A percentile compares a stretch with the other conserved stretches of the same genome.
Conservation (phyloP, 2,888 invertebrate species). For the Rhorus exstirpatorius region DNA sequence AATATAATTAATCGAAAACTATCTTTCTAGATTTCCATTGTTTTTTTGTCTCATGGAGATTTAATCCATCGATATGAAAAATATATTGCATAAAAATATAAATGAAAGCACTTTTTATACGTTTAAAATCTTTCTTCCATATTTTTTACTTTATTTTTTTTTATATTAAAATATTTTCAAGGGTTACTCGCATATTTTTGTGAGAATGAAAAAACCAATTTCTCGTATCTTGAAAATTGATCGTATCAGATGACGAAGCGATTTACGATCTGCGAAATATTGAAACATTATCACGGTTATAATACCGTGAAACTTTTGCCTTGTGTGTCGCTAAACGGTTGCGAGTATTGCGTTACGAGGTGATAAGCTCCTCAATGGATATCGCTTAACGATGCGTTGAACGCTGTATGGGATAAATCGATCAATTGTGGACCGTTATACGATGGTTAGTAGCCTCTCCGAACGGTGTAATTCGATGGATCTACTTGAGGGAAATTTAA, state of each 20-base stretch:
- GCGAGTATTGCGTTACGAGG: background rate
- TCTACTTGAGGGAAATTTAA: background rate
- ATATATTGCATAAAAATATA: too few species aligned
- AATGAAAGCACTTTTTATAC: too few species aligned
- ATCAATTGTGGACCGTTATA: conserved; percentile 12
- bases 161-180: too few species aligned
- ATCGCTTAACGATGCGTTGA: conserved; percentile 14
- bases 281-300: background rate
- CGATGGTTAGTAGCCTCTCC: background rate
- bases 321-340: background rate
- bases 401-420: background rate
- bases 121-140: too few species aligned
- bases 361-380: conserved; percentile 3
- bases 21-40: too few species aligned
- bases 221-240: background rate
- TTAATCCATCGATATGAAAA: too few species aligned
- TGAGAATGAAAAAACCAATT: too few species aligned
- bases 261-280: conserved; percentile 11
- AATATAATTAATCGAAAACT: too few species aligned
- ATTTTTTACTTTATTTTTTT: too few species aligned
- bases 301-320: conserved; percentile 8
- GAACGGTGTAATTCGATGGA: background rate
- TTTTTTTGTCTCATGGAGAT: too few species aligned
- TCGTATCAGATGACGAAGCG: background rate
- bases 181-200: too few species aligned